A percentile compares a stretch with the other conserved stretches of the same genome.
Evolutionary conservation across 2,113 vertebrate species (phyloP).

Genomic region (Percopsis transmontana): DNA sequence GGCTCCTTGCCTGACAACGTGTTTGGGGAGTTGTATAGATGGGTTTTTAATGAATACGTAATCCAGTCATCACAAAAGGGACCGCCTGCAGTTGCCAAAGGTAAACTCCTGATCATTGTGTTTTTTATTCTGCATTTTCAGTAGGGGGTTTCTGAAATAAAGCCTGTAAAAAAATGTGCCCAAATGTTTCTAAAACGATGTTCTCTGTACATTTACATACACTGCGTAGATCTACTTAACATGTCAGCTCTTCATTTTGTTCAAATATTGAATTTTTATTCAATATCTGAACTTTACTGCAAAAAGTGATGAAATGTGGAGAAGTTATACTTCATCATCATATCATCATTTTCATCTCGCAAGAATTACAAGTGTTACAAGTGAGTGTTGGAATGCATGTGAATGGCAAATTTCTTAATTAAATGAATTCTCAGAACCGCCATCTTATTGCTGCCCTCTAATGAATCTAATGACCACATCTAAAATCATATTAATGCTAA

Average conservation of each 20-base stretch:
- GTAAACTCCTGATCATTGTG: conserved; percentile 36
- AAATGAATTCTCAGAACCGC: conserved; percentile 4
- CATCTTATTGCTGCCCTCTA: conserved; percentile 57
- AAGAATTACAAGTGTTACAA: background rate
- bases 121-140: conserved; percentile 39
- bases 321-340: background rate
- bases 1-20: conserved; percentile 75
- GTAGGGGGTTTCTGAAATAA: conserved; percentile 35
- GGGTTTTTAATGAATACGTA: conserved; percentile 73
- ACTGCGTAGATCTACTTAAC: background rate
- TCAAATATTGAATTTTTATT: conserved; percentile 32
- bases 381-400: conserved; percentile 7
- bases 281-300: conserved; percentile 19
- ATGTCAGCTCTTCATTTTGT: background rate
- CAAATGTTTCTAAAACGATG: too few relatives aligned
- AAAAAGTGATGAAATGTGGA: conserved; percentile 8
- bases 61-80: conserved; percentile 60
- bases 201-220: conserved; percentile 27
- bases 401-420: conserved; percentile 6
- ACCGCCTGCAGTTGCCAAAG: conserved; percentile 39
- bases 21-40: conserved; percentile 72
- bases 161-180: too few relatives aligned
- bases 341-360: too few relatives aligned
- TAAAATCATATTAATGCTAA: background rate
- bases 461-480: conserved; percentile 25